Conservation (phyloP, 2,113 vertebrate species). For the Pangasianodon gigas region DNA sequence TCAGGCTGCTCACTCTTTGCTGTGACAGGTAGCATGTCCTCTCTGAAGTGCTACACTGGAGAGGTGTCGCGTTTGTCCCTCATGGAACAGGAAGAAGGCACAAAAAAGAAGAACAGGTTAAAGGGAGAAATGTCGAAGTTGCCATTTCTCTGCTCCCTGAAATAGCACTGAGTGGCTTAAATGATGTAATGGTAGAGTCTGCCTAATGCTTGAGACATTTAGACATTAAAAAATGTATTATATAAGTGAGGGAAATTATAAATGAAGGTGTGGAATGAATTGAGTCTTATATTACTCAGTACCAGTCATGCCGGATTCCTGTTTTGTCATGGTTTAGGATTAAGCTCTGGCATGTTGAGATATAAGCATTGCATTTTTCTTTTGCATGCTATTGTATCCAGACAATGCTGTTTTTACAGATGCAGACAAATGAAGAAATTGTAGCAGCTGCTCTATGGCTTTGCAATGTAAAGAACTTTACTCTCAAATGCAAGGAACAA, state of each 20-base stretch:
- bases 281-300: not conserved
- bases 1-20: slow-evolving; percentile 46
- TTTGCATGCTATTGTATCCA: not conserved
- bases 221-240: not conserved
- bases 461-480: not conserved
- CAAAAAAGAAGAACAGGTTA: slow-evolving; percentile 19
- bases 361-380: not conserved
- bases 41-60: slow-evolving; percentile 62
- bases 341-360: not conserved
- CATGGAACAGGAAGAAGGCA: slow-evolving; percentile 54
- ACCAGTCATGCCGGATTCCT: not conserved
- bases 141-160: not conserved
- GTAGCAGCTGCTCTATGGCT: not conserved
- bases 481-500: not conserved
- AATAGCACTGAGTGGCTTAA: not conserved
- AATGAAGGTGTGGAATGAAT: not conserved
- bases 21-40: slow-evolving; percentile 68
- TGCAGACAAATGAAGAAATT: not conserved
- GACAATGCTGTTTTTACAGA: not conserved
- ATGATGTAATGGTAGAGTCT: not conserved
- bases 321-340: slow-evolving; percentile 1
- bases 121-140: not conserved
- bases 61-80: slow-evolving; percentile 53
- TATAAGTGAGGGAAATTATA: not conserved
- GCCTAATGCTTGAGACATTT: not conserved